These are phyloP conservation scores for Lacanobia wlatinum DNA, from an alignment of 2,888 invertebrate genomes.

Conservation along the genomic window DNA sequence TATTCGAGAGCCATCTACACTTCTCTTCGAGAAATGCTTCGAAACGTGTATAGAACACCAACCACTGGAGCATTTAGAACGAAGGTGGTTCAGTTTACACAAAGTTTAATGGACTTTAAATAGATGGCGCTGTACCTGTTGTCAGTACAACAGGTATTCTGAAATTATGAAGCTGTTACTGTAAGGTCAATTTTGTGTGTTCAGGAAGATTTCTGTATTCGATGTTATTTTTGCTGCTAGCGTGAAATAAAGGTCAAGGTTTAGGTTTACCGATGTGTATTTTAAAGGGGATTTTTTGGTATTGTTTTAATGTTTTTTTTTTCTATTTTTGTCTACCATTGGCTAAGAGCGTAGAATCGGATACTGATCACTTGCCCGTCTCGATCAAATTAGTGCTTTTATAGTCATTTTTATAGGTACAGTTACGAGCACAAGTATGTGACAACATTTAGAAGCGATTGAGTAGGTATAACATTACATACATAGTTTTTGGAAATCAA, in stretches of 20 bases:
- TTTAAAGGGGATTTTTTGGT: background rate
- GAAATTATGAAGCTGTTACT: conserved; percentile 45
- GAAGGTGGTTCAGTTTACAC: conserved; percentile 5
- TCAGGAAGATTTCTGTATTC: conserved; percentile 38
- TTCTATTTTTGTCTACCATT: no score
- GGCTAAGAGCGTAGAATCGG: no score
- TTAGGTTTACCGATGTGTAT: conserved; percentile 19
- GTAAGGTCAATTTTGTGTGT: conserved; percentile 40
- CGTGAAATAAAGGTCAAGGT: conserved; percentile 26
- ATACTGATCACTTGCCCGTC: no score
- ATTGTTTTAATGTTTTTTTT: background rate
- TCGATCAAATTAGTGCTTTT: no score
- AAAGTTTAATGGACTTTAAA: conserved; percentile 40
- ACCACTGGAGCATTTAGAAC: conserved; percentile 4
- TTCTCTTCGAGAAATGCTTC: conserved; percentile 11
- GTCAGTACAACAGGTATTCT: conserved; percentile 4
- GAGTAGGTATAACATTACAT: no score
- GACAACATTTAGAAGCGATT: no score
- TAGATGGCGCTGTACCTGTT: conserved; percentile 61
- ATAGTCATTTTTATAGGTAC: no score
- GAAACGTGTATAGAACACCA: background rate
- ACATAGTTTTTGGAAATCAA: background rate
- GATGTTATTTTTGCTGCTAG: conserved; percentile 29
- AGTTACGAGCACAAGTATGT: no score
- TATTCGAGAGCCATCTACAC: conserved; percentile 55